A percentile compares a stretch with the other conserved stretches of the same genome.
Evolutionary conservation across 2,797 vertebrate species (phyloP).

Genomic region (Morelia viridis): DNA sequence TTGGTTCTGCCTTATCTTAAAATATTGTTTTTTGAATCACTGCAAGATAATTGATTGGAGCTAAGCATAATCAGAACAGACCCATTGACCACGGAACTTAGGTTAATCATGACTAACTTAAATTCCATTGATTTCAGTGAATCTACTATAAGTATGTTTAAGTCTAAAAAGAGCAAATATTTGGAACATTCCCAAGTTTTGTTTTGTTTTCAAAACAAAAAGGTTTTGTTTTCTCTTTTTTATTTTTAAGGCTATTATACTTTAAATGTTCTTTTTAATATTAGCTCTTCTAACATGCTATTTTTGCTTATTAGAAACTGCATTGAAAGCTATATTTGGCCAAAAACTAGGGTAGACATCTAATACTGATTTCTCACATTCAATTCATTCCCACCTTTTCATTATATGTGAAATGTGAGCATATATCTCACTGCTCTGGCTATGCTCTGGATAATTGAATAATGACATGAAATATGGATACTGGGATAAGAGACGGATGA

Average conservation of each 20-base stretch:
- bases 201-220: neutral
- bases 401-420: neutral
- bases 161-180: neutral
- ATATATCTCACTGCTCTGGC: neutral
- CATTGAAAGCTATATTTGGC: neutral
- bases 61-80: neutral
- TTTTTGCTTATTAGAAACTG: slow-evolving; percentile 19
- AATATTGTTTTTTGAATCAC: neutral
- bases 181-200: neutral
- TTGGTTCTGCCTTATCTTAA: neutral
- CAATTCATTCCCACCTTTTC: neutral
- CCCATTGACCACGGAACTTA: neutral
- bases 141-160: neutral
- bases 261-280: neutral
- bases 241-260: neutral
- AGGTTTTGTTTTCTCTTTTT: neutral
- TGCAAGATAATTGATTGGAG: neutral
- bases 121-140: neutral
- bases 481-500: neutral
- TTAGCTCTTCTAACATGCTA: neutral
- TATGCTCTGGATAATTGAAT: neutral
- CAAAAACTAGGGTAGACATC: slow-evolving; percentile 1
- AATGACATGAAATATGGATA: neutral
- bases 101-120: neutral
- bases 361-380: neutral